Evolutionary conservation across 2,888 invertebrate genomes (phyloP).

Genomic region (Athalia rosae): DNA sequence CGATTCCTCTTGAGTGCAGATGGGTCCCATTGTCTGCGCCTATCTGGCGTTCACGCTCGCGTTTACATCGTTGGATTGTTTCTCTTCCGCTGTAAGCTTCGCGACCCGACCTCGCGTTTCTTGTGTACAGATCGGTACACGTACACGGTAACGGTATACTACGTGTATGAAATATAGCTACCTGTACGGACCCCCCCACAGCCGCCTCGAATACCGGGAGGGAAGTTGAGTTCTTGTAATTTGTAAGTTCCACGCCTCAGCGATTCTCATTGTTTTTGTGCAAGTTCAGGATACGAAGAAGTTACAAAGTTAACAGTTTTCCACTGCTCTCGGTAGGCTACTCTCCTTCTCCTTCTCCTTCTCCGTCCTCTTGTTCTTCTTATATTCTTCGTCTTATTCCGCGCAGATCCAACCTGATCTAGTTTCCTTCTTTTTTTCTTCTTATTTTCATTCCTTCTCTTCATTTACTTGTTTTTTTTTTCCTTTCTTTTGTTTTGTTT

Average conservation of each 20-base stretch:
- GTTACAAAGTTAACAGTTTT: slow-evolving; percentile 38
- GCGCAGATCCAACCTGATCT: neutral
- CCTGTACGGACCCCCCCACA: neutral
- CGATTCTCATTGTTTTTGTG: slow-evolving; percentile 42
- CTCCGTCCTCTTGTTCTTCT: neutral
- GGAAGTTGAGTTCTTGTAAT: slow-evolving; percentile 43
- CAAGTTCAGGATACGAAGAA: slow-evolving; percentile 22
- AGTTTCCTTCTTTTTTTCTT: neutral
- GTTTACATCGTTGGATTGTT: neutral
- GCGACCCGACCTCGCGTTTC: neutral
- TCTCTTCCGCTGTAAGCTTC: neutral
- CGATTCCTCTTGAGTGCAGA: neutral
- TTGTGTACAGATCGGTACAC: no score
- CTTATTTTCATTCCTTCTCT: neutral
- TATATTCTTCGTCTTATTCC: neutral
- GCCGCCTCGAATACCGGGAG: neutral
- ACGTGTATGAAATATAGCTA: no score
- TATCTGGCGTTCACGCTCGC: slow-evolving; percentile 23
- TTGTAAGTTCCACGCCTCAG: slow-evolving; percentile 42
- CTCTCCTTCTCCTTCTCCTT: neutral
- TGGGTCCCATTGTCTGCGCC: slow-evolving; percentile 30
- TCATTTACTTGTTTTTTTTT: neutral
- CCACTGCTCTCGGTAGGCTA: neutral
- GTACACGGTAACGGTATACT: no score
- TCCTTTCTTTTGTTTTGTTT: no score